These are phyloP conservation scores for Cygnus olor DNA, from an alignment of 2,797 vertebrate species.

Conservation along the genomic window DNA sequence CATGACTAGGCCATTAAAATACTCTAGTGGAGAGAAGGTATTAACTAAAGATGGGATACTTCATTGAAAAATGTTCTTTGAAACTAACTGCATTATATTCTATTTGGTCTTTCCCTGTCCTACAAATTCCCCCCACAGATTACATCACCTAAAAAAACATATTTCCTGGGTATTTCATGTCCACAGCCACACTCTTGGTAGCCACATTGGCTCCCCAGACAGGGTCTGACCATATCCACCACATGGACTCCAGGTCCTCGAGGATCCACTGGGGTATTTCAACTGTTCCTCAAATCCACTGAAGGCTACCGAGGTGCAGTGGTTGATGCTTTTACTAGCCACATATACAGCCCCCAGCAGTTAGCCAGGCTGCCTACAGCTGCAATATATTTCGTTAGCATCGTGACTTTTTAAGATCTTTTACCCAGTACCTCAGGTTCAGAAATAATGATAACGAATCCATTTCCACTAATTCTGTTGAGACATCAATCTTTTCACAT, in stretches of 20 bases:
- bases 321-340: neutral
- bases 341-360: neutral
- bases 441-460: neutral
- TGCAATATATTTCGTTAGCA: neutral
- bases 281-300: neutral
- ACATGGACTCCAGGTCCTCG: accelerated
- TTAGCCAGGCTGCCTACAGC: neutral
- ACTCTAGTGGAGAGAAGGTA: neutral
- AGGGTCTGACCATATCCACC: neutral
- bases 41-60: neutral
- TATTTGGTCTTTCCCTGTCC: neutral
- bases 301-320: neutral
- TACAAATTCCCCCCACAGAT: neutral
- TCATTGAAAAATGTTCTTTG: neutral
- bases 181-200: neutral
- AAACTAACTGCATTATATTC: neutral
- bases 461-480: neutral
- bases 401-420: neutral
- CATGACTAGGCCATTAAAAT: neutral
- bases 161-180: neutral
- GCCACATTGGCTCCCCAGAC: accelerated
- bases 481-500: neutral
- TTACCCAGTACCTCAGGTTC: neutral
- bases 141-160: neutral
- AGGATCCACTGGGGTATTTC: neutral